A percentile compares a stretch with the other conserved stretches of the same genome.
These are phyloP conservation scores for Lathamus discolor DNA, from an alignment of 2,113 vertebrate genomes.

Conservation along the genomic window DNA sequence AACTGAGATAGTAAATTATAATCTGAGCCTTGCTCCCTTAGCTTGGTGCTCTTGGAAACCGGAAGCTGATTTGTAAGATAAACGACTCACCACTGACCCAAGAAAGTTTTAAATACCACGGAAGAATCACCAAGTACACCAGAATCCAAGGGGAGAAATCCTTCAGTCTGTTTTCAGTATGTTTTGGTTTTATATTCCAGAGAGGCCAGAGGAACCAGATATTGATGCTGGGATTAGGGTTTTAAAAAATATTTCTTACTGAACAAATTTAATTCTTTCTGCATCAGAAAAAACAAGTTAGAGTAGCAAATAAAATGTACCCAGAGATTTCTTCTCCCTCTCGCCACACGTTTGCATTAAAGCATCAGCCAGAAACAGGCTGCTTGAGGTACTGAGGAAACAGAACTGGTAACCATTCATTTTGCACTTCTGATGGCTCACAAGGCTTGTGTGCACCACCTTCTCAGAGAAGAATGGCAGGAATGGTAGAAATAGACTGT, in stretches of 20 bases:
- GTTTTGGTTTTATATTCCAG: background rate
- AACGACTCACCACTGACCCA: background rate
- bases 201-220: background rate
- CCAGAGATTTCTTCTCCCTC: background rate
- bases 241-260: background rate
- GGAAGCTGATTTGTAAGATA: background rate
- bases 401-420: background rate
- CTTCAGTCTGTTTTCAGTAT: background rate
- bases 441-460: background rate
- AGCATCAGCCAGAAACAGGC: background rate
- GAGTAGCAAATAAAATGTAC: background rate
- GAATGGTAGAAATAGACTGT: background rate
- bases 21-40: background rate
- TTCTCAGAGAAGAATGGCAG: background rate
- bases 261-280: background rate
- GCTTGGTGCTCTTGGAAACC: background rate
- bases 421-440: background rate
- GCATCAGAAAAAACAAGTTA: background rate
- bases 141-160: background rate
- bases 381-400: background rate
- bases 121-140: background rate
- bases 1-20: background rate
- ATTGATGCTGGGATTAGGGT: background rate
- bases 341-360: fast-evolving
- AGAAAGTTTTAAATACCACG: background rate